These are phyloP conservation scores for Ichneumoninae sp. DNA, from an alignment of 2,888 invertebrate species.

Conservation along the genomic window DNA sequence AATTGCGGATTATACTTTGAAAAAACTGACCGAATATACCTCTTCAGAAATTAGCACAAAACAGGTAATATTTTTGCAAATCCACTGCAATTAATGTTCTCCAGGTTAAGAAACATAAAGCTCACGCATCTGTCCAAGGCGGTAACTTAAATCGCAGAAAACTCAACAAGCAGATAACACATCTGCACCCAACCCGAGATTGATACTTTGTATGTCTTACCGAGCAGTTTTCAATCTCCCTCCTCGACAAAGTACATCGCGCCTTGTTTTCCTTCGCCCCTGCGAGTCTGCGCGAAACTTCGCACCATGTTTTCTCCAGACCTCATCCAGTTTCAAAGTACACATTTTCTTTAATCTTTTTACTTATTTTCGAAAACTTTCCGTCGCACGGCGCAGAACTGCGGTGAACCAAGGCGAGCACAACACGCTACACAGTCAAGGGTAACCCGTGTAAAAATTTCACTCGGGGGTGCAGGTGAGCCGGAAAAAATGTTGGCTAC, in stretches of 20 bases:
- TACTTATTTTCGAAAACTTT: constrained; percentile 1
- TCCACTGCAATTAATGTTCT: too few species aligned
- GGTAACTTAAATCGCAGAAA: too few species aligned
- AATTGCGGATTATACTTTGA: too few species aligned
- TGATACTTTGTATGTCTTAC: background rate
- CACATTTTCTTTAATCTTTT: too few species aligned
- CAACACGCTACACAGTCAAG: background rate
- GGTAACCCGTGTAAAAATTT: constrained; percentile 15
- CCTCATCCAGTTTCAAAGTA: constrained; percentile 62
- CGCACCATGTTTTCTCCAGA: constrained; percentile 76
- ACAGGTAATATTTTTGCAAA: too few species aligned
- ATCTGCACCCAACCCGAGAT: too few species aligned
- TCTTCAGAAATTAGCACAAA: too few species aligned
- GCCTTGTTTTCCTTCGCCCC: background rate
- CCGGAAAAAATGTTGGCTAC: constrained; percentile 46
- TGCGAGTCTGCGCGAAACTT: constrained; percentile 75
- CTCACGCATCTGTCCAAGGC: too few species aligned
- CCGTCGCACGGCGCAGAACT: background rate
- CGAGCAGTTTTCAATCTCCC: constrained; percentile 24
- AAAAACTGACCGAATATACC: too few species aligned
- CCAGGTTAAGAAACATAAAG: too few species aligned
- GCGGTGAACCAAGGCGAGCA: background rate
- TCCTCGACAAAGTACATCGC: constrained; percentile 12
- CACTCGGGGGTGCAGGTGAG: constrained; percentile 33
- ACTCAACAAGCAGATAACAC: too few species aligned